Conservation (phyloP, 2,113 vertebrate genomes). For the Pipa parva region DNA sequence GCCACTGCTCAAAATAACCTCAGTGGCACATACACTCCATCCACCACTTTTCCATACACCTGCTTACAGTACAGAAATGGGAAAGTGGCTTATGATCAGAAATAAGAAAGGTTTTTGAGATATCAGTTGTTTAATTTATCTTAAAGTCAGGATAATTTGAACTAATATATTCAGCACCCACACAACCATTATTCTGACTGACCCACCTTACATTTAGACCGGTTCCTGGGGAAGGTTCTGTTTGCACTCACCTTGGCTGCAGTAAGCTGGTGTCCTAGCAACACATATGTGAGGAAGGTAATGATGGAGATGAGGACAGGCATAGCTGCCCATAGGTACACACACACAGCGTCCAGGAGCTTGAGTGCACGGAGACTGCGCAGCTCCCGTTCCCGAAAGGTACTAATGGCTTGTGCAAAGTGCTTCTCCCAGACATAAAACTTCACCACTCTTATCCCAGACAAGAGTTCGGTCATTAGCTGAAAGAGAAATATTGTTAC, state of each 20-base stretch:
- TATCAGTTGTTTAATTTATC: too few relatives aligned
- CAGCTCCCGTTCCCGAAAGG: constrained; percentile 72
- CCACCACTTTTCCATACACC: too few relatives aligned
- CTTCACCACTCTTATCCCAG: constrained; percentile 89
- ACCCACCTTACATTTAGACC: too few relatives aligned
- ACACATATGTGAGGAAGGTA: constrained; percentile 85
- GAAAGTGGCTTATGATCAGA: too few relatives aligned
- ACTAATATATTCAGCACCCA: too few relatives aligned
- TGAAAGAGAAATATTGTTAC: constrained; percentile 44
- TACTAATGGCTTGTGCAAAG: constrained; percentile 67
- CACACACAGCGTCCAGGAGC: constrained; percentile 88
- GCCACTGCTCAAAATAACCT: too few relatives aligned
- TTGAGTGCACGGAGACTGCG: constrained; percentile 68
- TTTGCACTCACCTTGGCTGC: constrained; percentile 83
- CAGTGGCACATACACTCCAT: too few relatives aligned
- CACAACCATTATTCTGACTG: too few relatives aligned
- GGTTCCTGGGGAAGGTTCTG: too few relatives aligned
- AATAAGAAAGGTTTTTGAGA: neutral
- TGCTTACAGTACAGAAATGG: too few relatives aligned
- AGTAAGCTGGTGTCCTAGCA: constrained; percentile 85
- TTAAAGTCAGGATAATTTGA: too few relatives aligned
- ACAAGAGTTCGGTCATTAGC: constrained; percentile 88
- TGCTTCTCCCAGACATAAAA: constrained; percentile 88
- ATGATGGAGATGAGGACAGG: constrained; percentile 87
- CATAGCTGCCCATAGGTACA: constrained; percentile 92